These are phyloP conservation scores for Neomorphus geoffroyi DNA, from an alignment of 2,797 vertebrate species.

Conservation along the genomic window DNA sequence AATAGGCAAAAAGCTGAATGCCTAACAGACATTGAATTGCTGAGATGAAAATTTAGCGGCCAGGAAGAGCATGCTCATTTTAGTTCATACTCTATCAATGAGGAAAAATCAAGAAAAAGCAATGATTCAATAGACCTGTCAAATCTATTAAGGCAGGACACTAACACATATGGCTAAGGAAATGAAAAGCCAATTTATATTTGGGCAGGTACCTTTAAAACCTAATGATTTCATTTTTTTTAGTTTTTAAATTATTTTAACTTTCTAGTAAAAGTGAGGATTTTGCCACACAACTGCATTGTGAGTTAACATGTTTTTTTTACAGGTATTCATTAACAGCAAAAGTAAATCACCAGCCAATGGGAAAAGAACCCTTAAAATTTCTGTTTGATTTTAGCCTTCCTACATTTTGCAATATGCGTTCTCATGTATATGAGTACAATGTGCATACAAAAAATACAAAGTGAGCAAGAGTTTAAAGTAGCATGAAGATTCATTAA, in stretches of 20 bases:
- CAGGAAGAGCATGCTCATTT: not conserved
- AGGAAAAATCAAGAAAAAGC: not conserved
- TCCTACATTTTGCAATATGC: not conserved
- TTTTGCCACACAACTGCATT: not conserved
- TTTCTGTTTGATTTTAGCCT: not conserved
- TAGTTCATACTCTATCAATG: not conserved
- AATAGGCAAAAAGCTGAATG: not conserved
- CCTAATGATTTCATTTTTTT: accelerated
- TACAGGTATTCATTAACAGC: not conserved
- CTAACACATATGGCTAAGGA: not conserved
- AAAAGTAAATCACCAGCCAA: not conserved
- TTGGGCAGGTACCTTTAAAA: not conserved
- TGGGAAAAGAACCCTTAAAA: not conserved
- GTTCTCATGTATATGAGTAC: not conserved
- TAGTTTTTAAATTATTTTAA: not conserved
- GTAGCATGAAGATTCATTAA: not conserved
- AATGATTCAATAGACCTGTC: not conserved
- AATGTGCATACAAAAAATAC: not conserved
- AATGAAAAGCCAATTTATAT: not conserved
- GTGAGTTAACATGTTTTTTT: not conserved
- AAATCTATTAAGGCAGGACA: not conserved
- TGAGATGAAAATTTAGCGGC: not conserved
- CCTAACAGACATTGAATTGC: not conserved
- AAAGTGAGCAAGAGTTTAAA: not conserved
- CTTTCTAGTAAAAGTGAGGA: not conserved